phyloP scores from a whole-genome alignment of 1,140 invertebrate genomes.

The Drosophila triauraria region DNA sequence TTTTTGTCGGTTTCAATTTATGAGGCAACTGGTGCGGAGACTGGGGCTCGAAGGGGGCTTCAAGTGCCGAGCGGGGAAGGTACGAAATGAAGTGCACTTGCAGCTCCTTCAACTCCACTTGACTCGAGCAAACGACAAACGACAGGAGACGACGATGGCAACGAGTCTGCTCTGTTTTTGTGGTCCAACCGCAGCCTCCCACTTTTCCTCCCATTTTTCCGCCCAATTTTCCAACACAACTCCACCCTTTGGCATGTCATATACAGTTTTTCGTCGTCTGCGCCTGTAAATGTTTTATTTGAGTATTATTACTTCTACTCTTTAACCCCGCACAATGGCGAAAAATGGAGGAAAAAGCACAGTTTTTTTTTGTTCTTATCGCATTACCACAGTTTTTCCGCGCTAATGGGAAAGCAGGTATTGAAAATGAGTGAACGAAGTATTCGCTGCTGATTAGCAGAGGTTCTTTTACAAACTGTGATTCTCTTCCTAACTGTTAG shows the following conservation, averaged over 20 bases:
- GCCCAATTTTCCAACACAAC: constrained; percentile 14
- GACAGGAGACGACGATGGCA: constrained; percentile 39
- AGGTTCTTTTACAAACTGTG: neutral
- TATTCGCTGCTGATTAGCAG: constrained; percentile 9
- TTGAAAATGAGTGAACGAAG: constrained; percentile 8
- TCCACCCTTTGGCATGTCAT: constrained; percentile 60
- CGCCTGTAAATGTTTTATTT: constrained; percentile 82
- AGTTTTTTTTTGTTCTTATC: constrained; percentile 4
- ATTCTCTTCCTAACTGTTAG: no score
- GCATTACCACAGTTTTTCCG: constrained; percentile 7
- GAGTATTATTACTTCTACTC: constrained; percentile 81
- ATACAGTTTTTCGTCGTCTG: constrained; percentile 78
- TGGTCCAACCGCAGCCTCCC: constrained; percentile 40
- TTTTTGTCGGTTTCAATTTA: constrained; percentile 80
- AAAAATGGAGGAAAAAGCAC: constrained; percentile 31
- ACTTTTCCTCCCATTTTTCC: constrained; percentile 1
- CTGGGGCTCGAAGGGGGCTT: constrained; percentile 30
- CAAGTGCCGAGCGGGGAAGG: constrained; percentile 12
- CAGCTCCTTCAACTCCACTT: constrained; percentile 56
- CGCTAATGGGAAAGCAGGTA: constrained; percentile 13
- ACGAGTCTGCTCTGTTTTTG: constrained; percentile 65
- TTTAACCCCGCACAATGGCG: constrained; percentile 57
- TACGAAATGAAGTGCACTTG: constrained; percentile 77
- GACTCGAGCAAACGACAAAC: constrained; percentile 59
- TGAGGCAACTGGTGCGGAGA: constrained; percentile 51